A percentile compares a stretch with the other conserved stretches of the same genome.
Evolutionary conservation across 2,797 vertebrate genomes (phyloP).

Genomic region (Harpagifer antarcticus): DNA sequence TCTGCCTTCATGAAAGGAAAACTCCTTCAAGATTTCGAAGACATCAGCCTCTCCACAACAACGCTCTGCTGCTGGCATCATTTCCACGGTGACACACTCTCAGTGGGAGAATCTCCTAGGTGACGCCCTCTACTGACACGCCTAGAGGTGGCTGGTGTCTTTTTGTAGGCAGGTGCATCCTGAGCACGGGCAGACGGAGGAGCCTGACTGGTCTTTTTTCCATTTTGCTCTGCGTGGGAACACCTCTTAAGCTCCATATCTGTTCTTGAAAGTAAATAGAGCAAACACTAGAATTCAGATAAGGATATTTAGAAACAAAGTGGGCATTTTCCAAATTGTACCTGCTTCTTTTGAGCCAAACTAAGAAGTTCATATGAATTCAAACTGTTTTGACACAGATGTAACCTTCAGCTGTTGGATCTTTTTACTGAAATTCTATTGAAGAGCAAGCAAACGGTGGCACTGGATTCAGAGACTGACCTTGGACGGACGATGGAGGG

Average conservation of each 20-base stretch:
- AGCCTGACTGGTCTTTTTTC: slow-evolving; percentile 24
- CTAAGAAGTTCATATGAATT: slow-evolving; percentile 3
- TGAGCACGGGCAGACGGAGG: slow-evolving; percentile 57
- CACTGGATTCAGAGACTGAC: slow-evolving; percentile 44
- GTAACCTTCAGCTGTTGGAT: slow-evolving; percentile 32
- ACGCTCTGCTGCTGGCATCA: slow-evolving; percentile 65
- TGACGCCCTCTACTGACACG: slow-evolving; percentile 75
- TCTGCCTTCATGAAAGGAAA: slow-evolving; percentile 23
- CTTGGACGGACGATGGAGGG: slow-evolving; percentile 75
- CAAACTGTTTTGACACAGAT: slow-evolving; percentile 19
- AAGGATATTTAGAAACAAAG: slow-evolving; percentile 37
- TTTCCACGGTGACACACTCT: slow-evolving; percentile 80
- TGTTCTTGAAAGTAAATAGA: slow-evolving; percentile 29
- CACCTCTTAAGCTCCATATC: slow-evolving; percentile 32
- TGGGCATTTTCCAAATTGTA: slow-evolving; percentile 23
- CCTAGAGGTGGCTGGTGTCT: slow-evolving; percentile 70
- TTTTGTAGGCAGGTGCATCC: slow-evolving; percentile 80
- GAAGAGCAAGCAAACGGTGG: slow-evolving; percentile 26
- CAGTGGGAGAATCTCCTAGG: slow-evolving; percentile 79
- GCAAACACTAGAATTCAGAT: slow-evolving; percentile 38
- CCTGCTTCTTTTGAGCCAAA: slow-evolving; percentile 8
- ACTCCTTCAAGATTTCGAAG: slow-evolving; percentile 32
- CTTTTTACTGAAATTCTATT: slow-evolving; percentile 20
- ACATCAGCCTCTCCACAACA: slow-evolving; percentile 51
- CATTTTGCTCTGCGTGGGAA: slow-evolving; percentile 45